Conservation (phyloP, 2,888 invertebrate species). For the Euphydryas editha region DNA sequence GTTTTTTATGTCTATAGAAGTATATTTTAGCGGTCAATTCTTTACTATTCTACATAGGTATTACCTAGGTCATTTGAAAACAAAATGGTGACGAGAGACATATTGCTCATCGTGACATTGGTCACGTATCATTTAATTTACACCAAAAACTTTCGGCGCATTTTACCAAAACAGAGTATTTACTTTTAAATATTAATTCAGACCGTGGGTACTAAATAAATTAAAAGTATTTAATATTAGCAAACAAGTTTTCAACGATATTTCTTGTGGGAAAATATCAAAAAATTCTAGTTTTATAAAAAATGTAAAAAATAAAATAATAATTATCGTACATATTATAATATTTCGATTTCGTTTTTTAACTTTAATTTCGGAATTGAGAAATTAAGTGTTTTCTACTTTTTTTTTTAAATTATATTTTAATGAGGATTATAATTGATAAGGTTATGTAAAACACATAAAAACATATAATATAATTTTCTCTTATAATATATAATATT, state of each 20-base stretch:
- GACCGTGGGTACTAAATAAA: slow-evolving; percentile 2
- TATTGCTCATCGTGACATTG: no score
- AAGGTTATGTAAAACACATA: not conserved
- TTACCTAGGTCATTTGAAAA: no score
- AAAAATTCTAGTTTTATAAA: slow-evolving; percentile 2
- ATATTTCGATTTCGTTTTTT: slow-evolving; percentile 1
- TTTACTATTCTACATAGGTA: no score
- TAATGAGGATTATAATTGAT: not conserved
- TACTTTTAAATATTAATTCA: not conserved
- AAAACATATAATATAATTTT: not conserved
- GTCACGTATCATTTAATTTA: no score
- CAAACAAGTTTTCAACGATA: not conserved
- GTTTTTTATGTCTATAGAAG: no score
- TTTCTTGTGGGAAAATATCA: slow-evolving; percentile 3
- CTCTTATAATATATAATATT: no score
- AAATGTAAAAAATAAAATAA: not conserved
- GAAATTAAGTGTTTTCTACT: not conserved
- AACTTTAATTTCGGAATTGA: not conserved
- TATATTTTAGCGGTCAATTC: no score
- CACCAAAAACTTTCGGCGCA: no score
- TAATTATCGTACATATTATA: not conserved
- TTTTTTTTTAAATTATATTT: not conserved
- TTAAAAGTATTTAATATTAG: slow-evolving; percentile 1
- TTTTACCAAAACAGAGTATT: no score
- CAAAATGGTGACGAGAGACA: no score